Evolutionary conservation across 2,888 invertebrate genomes (phyloP), one percentile per base, ranked within the genome.

Genomic region (Cancer borealis): DNA sequence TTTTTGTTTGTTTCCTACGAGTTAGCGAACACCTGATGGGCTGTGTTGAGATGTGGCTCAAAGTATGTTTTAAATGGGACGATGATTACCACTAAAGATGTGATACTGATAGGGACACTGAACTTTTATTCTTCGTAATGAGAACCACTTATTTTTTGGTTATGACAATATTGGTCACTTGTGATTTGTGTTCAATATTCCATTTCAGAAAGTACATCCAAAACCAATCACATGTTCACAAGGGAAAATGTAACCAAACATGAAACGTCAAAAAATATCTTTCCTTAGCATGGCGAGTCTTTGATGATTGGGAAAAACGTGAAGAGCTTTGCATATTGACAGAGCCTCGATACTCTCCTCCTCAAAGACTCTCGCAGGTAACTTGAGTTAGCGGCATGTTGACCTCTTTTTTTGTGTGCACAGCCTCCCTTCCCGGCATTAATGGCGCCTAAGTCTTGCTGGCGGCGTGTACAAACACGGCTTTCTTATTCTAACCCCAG

Each of bases 301-400:
- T 84, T 84, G 84, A 84, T 84, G 84, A 39, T 84, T 39, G 84
- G 39, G 39, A 14, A 39, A 84, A 84, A 84, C 30, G 84, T 84
- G 84, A 39, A 84, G 84, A 39, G 84, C 39, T 84, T 39, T 39
- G 84, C 84, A 84, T 84, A 84, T 84, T 84, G 84, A 84, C 84
- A 84, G 17, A 39, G 84, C 84, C 84, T 84, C 39, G 84, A 84
- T 84, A 30, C 84, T 39, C 84, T 84, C 10, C 39, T 39, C 84
- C 84, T 84, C 84, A 30, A 84, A 84, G 84, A 84, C 84, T 39
- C 84, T 39, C 39, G 84, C 84, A 30, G 12, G 84, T 84, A 39
- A 84, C 39, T 84, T 84, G 84, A 84, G 84, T 39, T 84, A 39
- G 84, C 17, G 84, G 39, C 84, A 39, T 84, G 84, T 84, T 84